Base-by-base conservation (phyloP, 2,113 vertebrate species). In the Halichoeres trimaculatus region DNA sequence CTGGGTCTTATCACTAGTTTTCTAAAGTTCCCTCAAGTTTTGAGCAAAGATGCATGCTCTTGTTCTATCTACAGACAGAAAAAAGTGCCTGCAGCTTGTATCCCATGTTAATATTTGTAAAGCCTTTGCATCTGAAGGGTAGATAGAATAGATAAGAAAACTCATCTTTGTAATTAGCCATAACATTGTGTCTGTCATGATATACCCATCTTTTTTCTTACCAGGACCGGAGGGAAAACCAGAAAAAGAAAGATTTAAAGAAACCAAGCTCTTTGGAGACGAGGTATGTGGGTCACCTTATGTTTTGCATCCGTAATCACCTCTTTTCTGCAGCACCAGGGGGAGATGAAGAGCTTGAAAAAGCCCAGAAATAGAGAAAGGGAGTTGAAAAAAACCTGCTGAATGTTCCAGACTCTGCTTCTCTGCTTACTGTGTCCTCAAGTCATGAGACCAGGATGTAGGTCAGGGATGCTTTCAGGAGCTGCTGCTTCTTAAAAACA, bases 271-370 rank as follows among this genome's bases (percentile, higher is more conserved):
- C 43, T 43, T 23, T n/a, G 17, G 24, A 53, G 63, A 56, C 53
- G 41, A 70, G 50, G 24, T 61, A 80, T 75, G 61, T 84, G 78
- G 83, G 81, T 84, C 83, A 80, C 51, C 23, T 59, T 71, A 40
- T 61, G 68, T 57, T 55, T 61, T 80, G 57, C 58, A 85, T 82
- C 26, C 16, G 1, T 57, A 73, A 54, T 70, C 50, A 74, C 50
- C 36, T 66, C 74, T 73, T 83, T 75, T 79, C 48, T 71, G 0
- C 64, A 76, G 69, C 90, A 89, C 60, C 69, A 85, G 84, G 65
- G 80, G 86, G 84, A 70, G 83, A 81, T 68, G 55, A 73, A 76
- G 80, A 88, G 79, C 79, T 80, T 59, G 34, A 59, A 54, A 47
- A 50, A 30, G 51, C 24, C 38, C 61, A 59, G 65, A 80, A 64